Percentiles rank a stretch among this genome's conserved stretches.
Evolutionary conservation across 35 echinoderm and acorn worm genomes (phyloP).

Genomic region (Apostichopus californicus): DNA sequence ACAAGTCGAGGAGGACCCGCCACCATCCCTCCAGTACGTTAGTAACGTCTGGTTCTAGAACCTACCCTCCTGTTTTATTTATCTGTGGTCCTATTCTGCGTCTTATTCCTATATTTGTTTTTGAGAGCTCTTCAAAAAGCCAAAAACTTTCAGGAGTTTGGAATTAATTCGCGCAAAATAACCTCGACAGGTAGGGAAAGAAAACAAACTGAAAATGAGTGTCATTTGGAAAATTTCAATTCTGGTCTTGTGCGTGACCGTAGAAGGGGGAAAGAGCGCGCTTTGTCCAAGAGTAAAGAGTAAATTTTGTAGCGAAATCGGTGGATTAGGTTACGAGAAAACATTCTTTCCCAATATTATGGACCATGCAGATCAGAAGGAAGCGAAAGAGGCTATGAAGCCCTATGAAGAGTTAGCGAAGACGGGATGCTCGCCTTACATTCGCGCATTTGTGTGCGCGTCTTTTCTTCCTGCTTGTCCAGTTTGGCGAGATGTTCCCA

Average conservation of each 20-base stretch:
- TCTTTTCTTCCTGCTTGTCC: slow-evolving; percentile 75
- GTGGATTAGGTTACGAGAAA: slow-evolving; percentile 47
- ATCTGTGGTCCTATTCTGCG: too few species aligned
- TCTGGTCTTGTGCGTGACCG: background rate
- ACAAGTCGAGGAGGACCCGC: too few species aligned
- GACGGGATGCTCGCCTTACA: slow-evolving; percentile 81
- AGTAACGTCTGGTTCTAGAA: too few species aligned
- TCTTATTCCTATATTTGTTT: too few species aligned
- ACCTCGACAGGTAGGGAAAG: background rate
- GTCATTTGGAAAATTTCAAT: background rate
- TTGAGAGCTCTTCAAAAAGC: background rate
- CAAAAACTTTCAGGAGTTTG: background rate
- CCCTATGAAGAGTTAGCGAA: slow-evolving; percentile 53
- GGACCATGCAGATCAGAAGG: slow-evolving; percentile 62
- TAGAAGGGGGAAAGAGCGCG: background rate
- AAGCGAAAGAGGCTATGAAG: slow-evolving; percentile 59
- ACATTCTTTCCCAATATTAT: slow-evolving; percentile 75
- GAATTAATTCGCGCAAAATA: background rate
- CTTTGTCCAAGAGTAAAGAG: slow-evolving; percentile 36
- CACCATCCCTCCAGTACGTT: too few species aligned
- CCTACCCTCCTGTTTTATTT: too few species aligned
- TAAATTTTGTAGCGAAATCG: slow-evolving; percentile 23
- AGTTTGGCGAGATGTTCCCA: slow-evolving; percentile 35
- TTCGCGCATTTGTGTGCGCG: slow-evolving; percentile 75
- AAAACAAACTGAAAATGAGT: background rate